Conservation (phyloP, 1,140 invertebrate genomes). For the Chymomyza costata region DNA sequence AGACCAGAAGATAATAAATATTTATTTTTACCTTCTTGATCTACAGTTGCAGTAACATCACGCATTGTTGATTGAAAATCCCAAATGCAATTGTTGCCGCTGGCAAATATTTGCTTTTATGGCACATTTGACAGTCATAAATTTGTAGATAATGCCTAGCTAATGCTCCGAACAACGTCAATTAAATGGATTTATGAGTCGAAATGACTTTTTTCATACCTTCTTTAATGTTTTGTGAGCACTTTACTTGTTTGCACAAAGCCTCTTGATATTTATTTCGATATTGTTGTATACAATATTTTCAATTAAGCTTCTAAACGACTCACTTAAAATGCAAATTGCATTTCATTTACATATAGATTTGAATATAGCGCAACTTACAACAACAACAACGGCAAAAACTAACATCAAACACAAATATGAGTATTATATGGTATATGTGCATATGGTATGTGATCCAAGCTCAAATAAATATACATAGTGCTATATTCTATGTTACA, state of each 20-base stretch:
- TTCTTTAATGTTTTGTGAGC: constrained; percentile 27
- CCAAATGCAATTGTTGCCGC: no score
- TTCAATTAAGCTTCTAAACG: constrained; percentile 65
- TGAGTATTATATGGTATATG: constrained; percentile 12
- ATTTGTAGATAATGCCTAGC: no score
- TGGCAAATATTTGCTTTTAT: no score
- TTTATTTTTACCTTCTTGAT: no score
- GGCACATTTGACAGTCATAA: no score
- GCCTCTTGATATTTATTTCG: constrained; percentile 54
- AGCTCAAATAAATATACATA: constrained; percentile 29
- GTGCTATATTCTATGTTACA: constrained; percentile 1
- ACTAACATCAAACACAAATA: constrained; percentile 28
- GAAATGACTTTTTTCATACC: constrained; percentile 4
- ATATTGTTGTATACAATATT: constrained; percentile 33
- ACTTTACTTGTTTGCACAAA: constrained; percentile 12
- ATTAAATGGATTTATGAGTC: neutral
- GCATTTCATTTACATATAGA: constrained; percentile 48
- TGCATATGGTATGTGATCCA: constrained; percentile 49
- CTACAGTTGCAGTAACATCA: no score
- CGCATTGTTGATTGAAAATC: no score
- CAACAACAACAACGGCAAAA: constrained; percentile 28
- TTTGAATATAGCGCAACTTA: constrained; percentile 38
- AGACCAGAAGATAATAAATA: no score
- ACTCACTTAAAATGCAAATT: constrained; percentile 71
- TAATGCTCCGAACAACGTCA: no score